Evolutionary conservation across 2,888 invertebrate genomes (phyloP).

Genomic region (Metalampra italica): DNA sequence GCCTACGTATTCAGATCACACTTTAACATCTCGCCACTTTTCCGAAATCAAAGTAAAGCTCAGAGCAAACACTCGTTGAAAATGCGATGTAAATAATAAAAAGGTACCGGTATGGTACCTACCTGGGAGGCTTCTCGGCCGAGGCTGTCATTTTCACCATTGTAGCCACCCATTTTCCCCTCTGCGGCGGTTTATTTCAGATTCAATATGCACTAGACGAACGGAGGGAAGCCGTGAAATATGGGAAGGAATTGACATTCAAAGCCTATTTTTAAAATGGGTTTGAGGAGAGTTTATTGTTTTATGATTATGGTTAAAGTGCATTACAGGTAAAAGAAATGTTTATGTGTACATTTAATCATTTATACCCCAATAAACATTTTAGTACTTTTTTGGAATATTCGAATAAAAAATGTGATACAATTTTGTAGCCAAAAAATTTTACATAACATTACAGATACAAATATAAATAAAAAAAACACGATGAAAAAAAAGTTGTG

Average conservation of each 20-base stretch:
- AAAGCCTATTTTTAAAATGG: conserved; percentile 24
- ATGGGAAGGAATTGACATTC: conserved; percentile 47
- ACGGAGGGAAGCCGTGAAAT: conserved; percentile 48
- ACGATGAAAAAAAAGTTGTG: too few species aligned
- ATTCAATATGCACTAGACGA: conserved; percentile 73
- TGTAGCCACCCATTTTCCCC: conserved; percentile 49
- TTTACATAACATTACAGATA: too few species aligned
- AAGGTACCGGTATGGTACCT: conserved; percentile 43
- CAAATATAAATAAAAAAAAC: too few species aligned
- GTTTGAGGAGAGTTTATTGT: conserved; percentile 22
- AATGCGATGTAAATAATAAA: conserved; percentile 78
- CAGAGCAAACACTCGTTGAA: conserved; percentile 75
- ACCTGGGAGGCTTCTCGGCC: conserved; percentile 23
- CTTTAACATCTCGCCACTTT: conserved; percentile 63
- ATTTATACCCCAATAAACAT: too few species aligned
- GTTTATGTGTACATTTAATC: too few species aligned
- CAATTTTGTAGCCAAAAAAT: too few species aligned
- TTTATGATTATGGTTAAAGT: conserved; percentile 13
- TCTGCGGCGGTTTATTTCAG: conserved; percentile 61
- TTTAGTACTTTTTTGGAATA: too few species aligned
- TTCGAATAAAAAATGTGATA: too few species aligned
- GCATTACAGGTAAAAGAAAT: conserved; percentile 1
- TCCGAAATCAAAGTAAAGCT: conserved; percentile 74
- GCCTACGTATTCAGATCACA: conserved; percentile 69
- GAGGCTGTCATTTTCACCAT: conserved; percentile 51